phyloP scores from a whole-genome alignment of 2,113 vertebrate genomes.

The Narcine bancroftii region DNA sequence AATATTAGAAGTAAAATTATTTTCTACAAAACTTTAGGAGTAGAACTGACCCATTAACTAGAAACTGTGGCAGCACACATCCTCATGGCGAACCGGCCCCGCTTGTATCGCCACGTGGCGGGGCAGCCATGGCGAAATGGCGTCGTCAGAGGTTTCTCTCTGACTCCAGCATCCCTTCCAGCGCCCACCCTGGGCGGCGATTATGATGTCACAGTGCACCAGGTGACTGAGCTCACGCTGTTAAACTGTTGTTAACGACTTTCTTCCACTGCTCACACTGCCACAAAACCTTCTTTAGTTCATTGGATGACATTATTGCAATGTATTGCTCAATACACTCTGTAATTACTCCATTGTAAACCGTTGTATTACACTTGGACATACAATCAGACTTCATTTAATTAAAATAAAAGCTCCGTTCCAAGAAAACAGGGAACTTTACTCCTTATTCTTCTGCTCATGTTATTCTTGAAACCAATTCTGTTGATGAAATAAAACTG shows the following conservation, averaged over 20 bases:
- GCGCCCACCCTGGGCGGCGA: too few species aligned
- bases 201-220: too few species aligned
- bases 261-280: too few species aligned
- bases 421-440: conserved; percentile 12
- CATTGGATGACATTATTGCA: not conserved
- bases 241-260: too few species aligned
- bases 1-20: not conserved
- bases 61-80: too few species aligned
- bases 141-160: too few species aligned
- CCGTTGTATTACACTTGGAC: not conserved
- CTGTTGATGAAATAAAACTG: not conserved
- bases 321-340: not conserved
- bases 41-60: not conserved
- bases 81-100: too few species aligned
- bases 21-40: not conserved
- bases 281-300: not conserved
- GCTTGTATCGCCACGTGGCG: too few species aligned
- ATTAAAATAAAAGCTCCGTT: not conserved
- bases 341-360: conserved; percentile 3
- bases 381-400: conserved; percentile 4
- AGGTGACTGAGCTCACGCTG: too few species aligned
- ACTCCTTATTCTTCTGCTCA: conserved; percentile 3
- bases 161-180: too few species aligned
- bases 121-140: too few species aligned
- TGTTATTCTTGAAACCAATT: not conserved